Evolutionary conservation across 2,888 invertebrate species (phyloP), one percentile per base, ranked within the genome.

Genomic region (Craniophora ligustri): DNA sequence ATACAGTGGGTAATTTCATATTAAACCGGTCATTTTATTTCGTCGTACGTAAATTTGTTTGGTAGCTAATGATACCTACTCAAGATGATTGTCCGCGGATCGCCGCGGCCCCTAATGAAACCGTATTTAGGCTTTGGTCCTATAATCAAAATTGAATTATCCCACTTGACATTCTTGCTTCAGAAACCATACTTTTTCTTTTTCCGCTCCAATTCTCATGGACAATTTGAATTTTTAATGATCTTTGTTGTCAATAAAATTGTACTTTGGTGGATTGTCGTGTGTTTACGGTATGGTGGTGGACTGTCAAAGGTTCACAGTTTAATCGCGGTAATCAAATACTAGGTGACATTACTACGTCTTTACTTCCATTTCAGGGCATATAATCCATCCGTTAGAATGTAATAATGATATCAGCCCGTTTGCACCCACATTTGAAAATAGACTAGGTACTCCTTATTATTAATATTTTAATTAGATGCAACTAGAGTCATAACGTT

Each of bases 81-180:
- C 86, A 81, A 86, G 86, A 88, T 83, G 89, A 92, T 92, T 91
- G 91, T 90, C 88, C 72, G 88, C 88, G 92, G 91, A 89, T 89
- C 89, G 88, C 76, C 88, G 90, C 82, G 67, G 84, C 87, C 72
- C 60, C 78, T 92, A 92, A 92, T 92, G 89, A 91, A 91, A 82
- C 86, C 85, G 79, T 91, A 91, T 91, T 92, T 91, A 89, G 79
- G 86, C 87, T 85, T 92, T 89, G 88, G 86, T 91, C 88, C 92
- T 93, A 92, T 92, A 92, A 93, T 93, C 93, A 93, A 93, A 93
- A 92, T 92, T 92, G 88, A 93, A 93, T 93, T 93, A 93, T 88
- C 87, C 76, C 85, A 85, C 87, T 87, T 91, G 93, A 93, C 92
- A 91, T 89, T 93, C 89, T 90, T 88, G 83, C 83, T 82, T 79